Conservation (phyloP, 2,113 vertebrate species). For the Hydropotes inermis region DNA sequence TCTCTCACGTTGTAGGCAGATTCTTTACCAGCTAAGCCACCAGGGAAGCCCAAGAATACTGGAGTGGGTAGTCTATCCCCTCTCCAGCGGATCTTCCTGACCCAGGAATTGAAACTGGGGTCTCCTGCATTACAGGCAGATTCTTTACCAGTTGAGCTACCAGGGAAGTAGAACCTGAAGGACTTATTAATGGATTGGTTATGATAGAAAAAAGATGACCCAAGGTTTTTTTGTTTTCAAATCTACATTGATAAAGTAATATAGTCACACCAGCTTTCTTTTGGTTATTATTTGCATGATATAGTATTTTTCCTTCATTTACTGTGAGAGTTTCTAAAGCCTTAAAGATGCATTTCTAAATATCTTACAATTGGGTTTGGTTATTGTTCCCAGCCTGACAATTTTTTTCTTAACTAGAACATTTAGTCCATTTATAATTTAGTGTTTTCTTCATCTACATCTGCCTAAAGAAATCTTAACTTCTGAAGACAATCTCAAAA, state of each 20-base stretch:
- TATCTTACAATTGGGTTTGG: background rate
- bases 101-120: background rate
- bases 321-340: slow-evolving; percentile 14
- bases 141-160: background rate
- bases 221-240: background rate
- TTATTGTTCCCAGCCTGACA: background rate
- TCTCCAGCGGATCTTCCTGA: background rate
- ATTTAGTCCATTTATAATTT: background rate
- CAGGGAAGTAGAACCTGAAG: background rate
- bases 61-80: background rate
- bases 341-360: slow-evolving; percentile 35
- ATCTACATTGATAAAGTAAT: background rate
- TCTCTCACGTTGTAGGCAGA: background rate
- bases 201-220: background rate
- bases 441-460: slow-evolving; percentile 6
- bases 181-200: background rate
- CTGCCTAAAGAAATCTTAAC: slow-evolving; percentile 15
- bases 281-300: background rate
- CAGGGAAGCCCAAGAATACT: background rate
- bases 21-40: background rate
- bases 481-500: slow-evolving; percentile 19
- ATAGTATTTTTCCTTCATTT: background rate
- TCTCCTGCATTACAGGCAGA: background rate
- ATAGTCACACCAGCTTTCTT: background rate
- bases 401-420: background rate